phyloP scores from a whole-genome alignment of 1,140 invertebrate genomes.

The Nylanderia fulva region DNA sequence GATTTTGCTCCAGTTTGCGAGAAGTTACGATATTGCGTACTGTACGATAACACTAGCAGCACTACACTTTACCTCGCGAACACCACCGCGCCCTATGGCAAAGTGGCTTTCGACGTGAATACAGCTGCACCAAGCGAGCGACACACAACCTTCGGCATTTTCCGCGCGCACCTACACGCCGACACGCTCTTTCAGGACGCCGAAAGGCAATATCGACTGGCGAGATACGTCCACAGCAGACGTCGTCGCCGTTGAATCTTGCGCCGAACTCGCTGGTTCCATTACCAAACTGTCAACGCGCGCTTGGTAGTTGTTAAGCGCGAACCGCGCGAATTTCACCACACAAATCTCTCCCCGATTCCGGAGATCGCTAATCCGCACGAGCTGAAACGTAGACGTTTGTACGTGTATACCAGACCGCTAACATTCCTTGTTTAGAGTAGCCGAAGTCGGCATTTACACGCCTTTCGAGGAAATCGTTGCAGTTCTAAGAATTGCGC shows the following conservation, averaged over 20 bases:
- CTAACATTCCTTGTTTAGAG: constrained; percentile 47
- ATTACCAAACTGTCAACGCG: constrained; percentile 66
- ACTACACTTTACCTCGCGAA: constrained; percentile 39
- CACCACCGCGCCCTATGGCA: constrained; percentile 59
- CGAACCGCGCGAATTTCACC: constrained; percentile 48
- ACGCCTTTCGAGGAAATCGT: constrained; percentile 28
- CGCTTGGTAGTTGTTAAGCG: constrained; percentile 44
- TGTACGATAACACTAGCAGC: constrained; percentile 41
- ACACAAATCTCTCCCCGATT: constrained; percentile 27
- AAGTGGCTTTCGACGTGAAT: constrained; percentile 72
- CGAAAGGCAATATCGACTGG: constrained; percentile 74
- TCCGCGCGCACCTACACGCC: constrained; percentile 50
- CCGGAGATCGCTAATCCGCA: constrained; percentile 46
- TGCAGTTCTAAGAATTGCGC: constrained; percentile 20
- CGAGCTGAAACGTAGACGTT: background rate
- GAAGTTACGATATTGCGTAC: constrained; percentile 53
- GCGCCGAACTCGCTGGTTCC: constrained; percentile 59
- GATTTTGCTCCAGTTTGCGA: constrained; percentile 42
- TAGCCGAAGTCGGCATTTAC: constrained; percentile 15
- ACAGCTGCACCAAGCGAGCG: constrained; percentile 56
- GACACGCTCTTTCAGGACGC: constrained; percentile 67
- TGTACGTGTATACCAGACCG: constrained; percentile 19
- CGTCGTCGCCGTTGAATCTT: constrained; percentile 66
- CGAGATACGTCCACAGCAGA: constrained; percentile 66
- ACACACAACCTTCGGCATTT: constrained; percentile 64